Conservation (phyloP, 2,888 invertebrate species). For the Habrosyne pyritoides region DNA sequence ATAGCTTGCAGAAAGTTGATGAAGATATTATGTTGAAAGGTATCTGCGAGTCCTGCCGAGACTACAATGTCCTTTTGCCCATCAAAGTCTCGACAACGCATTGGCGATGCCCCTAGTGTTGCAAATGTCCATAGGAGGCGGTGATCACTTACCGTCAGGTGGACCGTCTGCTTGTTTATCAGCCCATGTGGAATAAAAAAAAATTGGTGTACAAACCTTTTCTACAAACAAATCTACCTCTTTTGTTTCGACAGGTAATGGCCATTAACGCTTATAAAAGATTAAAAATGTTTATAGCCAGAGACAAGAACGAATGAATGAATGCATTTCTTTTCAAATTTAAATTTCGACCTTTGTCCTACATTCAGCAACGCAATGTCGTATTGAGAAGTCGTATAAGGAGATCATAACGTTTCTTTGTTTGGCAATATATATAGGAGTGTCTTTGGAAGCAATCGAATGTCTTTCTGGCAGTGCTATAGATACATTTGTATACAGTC, state of each 20-base stretch:
- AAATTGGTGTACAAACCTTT: too few relatives aligned
- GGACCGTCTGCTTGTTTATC: too few relatives aligned
- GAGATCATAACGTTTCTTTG: not conserved
- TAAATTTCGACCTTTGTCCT: conserved; percentile 10
- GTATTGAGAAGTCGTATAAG: not conserved
- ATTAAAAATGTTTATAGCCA: not conserved
- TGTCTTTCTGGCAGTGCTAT: not conserved
- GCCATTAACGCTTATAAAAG: not conserved
- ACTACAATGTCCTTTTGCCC: not conserved
- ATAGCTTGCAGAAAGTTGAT: not conserved
- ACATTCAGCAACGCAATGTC: not conserved
- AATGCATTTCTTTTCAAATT: conserved; percentile 10
- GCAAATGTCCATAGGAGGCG: too few relatives aligned
- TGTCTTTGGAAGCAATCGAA: not conserved
- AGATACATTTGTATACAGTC: not conserved
- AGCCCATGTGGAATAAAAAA: too few relatives aligned
- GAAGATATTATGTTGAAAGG: not conserved
- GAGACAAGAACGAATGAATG: too few relatives aligned
- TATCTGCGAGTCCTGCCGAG: not conserved
- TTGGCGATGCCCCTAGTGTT: too few relatives aligned
- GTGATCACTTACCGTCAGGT: too few relatives aligned
- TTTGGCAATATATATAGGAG: not conserved
- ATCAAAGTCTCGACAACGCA: too few relatives aligned
- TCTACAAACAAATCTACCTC: too few relatives aligned
- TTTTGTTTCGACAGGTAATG: not conserved